Evolutionary conservation across 2,113 vertebrate species (phyloP).

Genomic region (Nibea albiflora): DNA sequence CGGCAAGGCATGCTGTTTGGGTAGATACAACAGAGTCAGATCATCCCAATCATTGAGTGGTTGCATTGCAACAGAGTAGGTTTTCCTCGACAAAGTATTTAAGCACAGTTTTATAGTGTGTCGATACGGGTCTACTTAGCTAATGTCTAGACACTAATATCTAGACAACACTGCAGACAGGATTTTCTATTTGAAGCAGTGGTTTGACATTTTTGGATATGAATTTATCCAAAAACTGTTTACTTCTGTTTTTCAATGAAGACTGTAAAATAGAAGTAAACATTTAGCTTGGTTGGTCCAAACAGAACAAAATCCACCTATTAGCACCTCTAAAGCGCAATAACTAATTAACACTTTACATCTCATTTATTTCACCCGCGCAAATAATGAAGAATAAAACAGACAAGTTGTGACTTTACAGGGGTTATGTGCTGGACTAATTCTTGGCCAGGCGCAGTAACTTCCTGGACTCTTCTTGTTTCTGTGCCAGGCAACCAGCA

Average conservation of each 20-base stretch:
- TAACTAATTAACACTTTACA: not conserved
- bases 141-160: too few species aligned
- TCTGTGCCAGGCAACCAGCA: conserved; percentile 5
- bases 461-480: conserved; percentile 7
- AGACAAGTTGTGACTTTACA: not conserved
- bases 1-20: not conserved
- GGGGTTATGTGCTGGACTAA: not conserved
- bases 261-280: not conserved
- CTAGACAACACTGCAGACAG: not conserved
- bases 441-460: not conserved
- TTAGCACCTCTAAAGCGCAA: not conserved
- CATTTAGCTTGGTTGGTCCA: not conserved
- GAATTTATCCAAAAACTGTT: not conserved
- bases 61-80: too few species aligned
- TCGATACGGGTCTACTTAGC: too few species aligned
- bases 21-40: too few species aligned
- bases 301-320: not conserved
- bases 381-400: not conserved
- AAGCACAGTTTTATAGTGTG: not conserved
- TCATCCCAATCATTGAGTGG: too few species aligned
- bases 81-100: not conserved
- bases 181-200: not conserved
- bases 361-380: not conserved
- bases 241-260: not conserved
- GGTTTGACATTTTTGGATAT: not conserved